These are phyloP conservation scores for Eupithecia insigniata DNA, from an alignment of 2,888 invertebrate genomes.

Conservation along the genomic window DNA sequence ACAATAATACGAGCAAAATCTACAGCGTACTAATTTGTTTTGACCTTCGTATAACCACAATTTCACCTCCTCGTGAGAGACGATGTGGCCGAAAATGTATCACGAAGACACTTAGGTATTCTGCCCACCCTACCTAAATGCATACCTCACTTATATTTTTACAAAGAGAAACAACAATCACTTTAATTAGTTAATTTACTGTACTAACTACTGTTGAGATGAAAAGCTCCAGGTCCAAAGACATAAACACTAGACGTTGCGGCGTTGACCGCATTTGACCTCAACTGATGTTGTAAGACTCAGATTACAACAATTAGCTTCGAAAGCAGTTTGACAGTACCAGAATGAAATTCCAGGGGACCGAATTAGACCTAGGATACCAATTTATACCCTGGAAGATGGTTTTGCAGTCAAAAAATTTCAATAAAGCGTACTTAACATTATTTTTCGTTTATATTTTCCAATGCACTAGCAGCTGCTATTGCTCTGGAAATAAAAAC, in stretches of 20 bases:
- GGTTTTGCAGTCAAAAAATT: neutral
- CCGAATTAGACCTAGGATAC: neutral
- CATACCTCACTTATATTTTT: no score
- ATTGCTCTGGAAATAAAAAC: neutral
- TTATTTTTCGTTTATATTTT: no score
- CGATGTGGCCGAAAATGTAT: no score
- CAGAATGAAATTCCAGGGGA: neutral
- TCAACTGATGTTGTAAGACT: conserved; percentile 15
- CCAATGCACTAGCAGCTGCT: no score
- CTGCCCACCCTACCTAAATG: neutral
- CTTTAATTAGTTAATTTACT: neutral
- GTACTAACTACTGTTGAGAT: neutral
- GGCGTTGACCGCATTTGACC: conserved; percentile 27
- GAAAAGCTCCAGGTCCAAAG: neutral
- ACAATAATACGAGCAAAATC: no score
- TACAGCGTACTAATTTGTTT: no score
- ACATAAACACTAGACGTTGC: conserved; percentile 21
- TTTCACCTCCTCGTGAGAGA: no score
- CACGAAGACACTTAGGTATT: no score
- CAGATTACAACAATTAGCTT: neutral
- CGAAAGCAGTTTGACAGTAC: neutral
- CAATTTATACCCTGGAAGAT: neutral
- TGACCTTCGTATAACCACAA: no score
- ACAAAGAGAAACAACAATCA: neutral
- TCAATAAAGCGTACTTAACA: no score